Base-by-base conservation (phyloP, 1,140 invertebrate species). In the Phthorimaea operculella region DNA sequence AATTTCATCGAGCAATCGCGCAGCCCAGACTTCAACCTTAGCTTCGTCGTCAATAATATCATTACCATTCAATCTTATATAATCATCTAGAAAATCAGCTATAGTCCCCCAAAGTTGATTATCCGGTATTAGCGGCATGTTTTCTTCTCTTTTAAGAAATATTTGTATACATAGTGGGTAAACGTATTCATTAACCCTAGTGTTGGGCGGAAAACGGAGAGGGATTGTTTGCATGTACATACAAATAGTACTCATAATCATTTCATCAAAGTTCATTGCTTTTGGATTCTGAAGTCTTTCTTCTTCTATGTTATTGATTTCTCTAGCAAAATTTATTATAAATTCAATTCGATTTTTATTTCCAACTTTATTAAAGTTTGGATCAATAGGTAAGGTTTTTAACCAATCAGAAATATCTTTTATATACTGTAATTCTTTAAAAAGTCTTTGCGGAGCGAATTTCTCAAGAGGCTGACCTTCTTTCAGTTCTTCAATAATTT, bases 381-480 rank as follows among this genome's bases (percentile, higher is more conserved):
- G 36, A 61, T 12, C n/a, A 74, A 18, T 11, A 2, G 73, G 69
- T 18, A 76, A 51, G 59, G 69, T 69, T 47, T 68, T 64, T 21
- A 76, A 16, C 67, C 71, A 76, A 48, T 72, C 63, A 49, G 56
- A 52, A 50, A 76, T 68, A 56, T 72, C 67, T 59, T 66, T 70
- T 28, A 70, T 66, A 45, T 70, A 69, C 51, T 70, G 57, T 14
- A 74, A 56, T 51, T 74, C 71, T 48, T 54, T 62, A 5, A 45
- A 47, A 39, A 74, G 64, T 45, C 62, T 64, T 4, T 60, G 52
- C 4, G 58, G 51, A 9, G 33, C 33, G n/a, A 63, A 58, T 11
- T 18, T n/a, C 10, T 39, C 36, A 39, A 10, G 10, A 12, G 36
- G 10, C 10, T 10, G 10, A n/a, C 36, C 36, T 39, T 10, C 36